phyloP scores from a whole-genome alignment of 2,113 vertebrate genomes.

The Myxocyprinus asiaticus region DNA sequence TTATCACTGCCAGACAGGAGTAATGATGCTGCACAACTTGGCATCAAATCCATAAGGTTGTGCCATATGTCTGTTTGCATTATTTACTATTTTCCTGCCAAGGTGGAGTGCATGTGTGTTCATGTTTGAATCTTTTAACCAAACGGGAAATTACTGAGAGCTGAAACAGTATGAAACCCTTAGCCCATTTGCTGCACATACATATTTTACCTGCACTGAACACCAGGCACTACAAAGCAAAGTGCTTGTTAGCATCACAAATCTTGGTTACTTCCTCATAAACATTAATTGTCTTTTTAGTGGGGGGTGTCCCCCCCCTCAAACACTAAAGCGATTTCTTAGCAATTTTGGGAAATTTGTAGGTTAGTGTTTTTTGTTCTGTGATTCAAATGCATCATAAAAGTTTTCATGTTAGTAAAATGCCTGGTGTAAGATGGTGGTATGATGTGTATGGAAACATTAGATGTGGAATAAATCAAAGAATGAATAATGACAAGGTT shows the following conservation, averaged over 20 bases:
- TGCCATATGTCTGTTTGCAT: not conserved
- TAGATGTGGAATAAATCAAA: not conserved
- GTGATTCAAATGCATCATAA: not conserved
- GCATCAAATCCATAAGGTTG: not conserved
- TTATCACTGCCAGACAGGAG: slow-evolving; percentile 27
- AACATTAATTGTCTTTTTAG: not conserved
- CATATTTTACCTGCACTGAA: not conserved
- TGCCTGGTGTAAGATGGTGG: slow-evolving; percentile 22
- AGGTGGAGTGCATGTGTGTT: no score
- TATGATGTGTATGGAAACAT: not conserved
- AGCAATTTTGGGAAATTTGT: not conserved
- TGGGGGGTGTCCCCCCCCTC: no score
- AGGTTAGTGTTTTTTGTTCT: not conserved
- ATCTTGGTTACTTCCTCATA: not conserved
- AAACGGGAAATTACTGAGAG: no score
- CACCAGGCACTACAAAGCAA: no score
- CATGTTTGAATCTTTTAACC: no score
- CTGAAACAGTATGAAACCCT: not conserved
- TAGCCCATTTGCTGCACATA: not conserved
- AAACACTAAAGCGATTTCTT: no score
- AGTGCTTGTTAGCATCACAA: not conserved
- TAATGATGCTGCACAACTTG: not conserved
- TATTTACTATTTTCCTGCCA: no score
- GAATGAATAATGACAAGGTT: not conserved
- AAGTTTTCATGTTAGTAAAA: not conserved